These are phyloP conservation scores for Chelonia mydas DNA, from an alignment of 2,797 vertebrate species.

Conservation along the genomic window DNA sequence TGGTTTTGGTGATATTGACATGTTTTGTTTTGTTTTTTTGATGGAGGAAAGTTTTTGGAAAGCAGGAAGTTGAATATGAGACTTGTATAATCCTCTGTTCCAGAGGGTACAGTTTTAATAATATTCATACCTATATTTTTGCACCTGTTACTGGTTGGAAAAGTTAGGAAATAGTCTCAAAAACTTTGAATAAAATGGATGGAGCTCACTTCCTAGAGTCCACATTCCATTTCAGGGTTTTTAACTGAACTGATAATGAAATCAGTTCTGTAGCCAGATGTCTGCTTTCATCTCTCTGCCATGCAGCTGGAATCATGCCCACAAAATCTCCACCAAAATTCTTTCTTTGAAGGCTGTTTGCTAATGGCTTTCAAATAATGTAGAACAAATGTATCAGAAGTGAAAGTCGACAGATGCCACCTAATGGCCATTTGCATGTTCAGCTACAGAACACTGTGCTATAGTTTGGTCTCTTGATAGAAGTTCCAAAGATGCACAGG, in stretches of 20 bases:
- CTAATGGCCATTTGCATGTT: conserved; percentile 44
- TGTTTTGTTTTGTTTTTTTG: not conserved
- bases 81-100: not conserved
- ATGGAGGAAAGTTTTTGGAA: not conserved
- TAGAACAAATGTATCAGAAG: not conserved
- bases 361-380: not conserved
- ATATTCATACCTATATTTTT: not conserved
- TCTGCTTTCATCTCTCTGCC: conserved; percentile 61
- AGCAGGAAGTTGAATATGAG: not conserved
- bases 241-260: conserved; percentile 41
- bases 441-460: not conserved
- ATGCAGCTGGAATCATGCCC: conserved; percentile 62
- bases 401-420: conserved; percentile 39
- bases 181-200: not conserved
- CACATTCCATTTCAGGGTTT: conserved; percentile 36
- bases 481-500: fast-evolving
- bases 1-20: not conserved
- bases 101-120: not conserved
- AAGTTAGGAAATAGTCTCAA: not conserved
- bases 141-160: not conserved
- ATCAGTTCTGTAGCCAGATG: conserved; percentile 52
- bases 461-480: fast-evolving
- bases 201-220: not conserved
- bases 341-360: conserved; percentile 59
- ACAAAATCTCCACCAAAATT: conserved; percentile 57